Evolutionary conservation across 1,140 invertebrate species (phyloP).

Genomic region (Choristoneura fumiferana): DNA sequence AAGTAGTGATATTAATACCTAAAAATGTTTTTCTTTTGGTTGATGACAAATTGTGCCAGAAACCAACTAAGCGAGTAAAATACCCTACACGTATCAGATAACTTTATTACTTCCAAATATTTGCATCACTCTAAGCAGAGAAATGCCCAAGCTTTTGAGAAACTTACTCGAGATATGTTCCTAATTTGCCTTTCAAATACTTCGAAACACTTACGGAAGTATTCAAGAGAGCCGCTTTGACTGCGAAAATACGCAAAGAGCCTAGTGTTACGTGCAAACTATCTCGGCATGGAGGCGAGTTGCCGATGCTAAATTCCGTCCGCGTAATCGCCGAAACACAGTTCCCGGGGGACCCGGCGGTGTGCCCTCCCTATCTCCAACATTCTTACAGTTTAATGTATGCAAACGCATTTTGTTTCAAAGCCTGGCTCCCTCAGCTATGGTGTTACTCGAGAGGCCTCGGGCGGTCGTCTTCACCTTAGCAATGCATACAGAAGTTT

Average conservation of each 20-base stretch:
- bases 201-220: slow-evolving; percentile 59
- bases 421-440: slow-evolving; percentile 70
- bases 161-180: slow-evolving; percentile 53
- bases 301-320: slow-evolving; percentile 66
- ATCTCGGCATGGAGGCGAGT: slow-evolving; percentile 60
- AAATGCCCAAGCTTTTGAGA: slow-evolving; percentile 31
- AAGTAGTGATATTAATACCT: too few species aligned
- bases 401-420: slow-evolving; percentile 78
- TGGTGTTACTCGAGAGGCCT: slow-evolving; percentile 64
- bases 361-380: slow-evolving; percentile 68
- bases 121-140: slow-evolving; percentile 39
- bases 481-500: slow-evolving; percentile 51
- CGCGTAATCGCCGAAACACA: slow-evolving; percentile 75
- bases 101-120: slow-evolving; percentile 46
- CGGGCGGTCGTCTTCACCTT: slow-evolving; percentile 50
- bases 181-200: slow-evolving; percentile 74
- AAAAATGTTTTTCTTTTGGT: too few species aligned
- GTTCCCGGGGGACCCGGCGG: slow-evolving; percentile 53
- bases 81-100: slow-evolving; percentile 21
- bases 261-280: slow-evolving; percentile 70
- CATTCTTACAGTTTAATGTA: slow-evolving; percentile 78
- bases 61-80: too few species aligned
- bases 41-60: too few species aligned
- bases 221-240: slow-evolving; percentile 54
- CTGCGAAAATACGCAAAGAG: slow-evolving; percentile 63